Base-by-base conservation (phyloP, 2,113 vertebrate species). In the Upupa epops region DNA sequence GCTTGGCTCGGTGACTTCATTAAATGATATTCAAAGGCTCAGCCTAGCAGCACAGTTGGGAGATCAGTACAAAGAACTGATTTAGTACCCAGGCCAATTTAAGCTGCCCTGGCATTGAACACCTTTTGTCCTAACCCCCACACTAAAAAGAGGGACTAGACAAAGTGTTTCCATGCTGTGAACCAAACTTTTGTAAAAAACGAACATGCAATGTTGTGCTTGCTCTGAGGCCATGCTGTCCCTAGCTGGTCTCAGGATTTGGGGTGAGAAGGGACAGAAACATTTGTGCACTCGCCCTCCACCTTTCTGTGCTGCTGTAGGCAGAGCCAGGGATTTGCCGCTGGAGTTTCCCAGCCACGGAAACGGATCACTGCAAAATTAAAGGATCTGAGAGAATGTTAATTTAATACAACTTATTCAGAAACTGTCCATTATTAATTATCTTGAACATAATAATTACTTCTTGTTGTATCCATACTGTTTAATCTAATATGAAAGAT, bases 371-470 rank as follows among this genome's bases (percentile, higher is more conserved):
- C n/a, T 68, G 64, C 52, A 89, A 94, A 92, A 89, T 89, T 36
- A 74, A 89, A 69, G 56, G 25, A 49, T 83, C 51, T 29, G 68
- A 61, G 49, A 85, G 32, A 77, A 88, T 36, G 59, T 49, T 89
- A 80, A 89, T 91, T 92, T 74, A 82, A 83, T 91, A 46, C 17
- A 85, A 25, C 51, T 96, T 85, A 66, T 74, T 91, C 37, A 66
- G 45, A 56, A 64, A 88, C 79, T 87, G 73, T 36, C 81, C 55
- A 42, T 87, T 89, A 68, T 91, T 93, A 92, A 93, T 85, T 89
- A 74, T 80, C 82, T 83, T 71, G 58, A 93, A 71, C n/a, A 19
- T 49, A 80, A 29, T 86, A 91, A 94, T 95, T 93, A 78, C 64
- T 74, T 92, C 61, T 78, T 58, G 54, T 83, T 86, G 65, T 92